These are phyloP conservation scores for Apostichopus parvimensis DNA, from an alignment of 35 echinoderm and acorn worm species.

Conservation along the genomic window DNA sequence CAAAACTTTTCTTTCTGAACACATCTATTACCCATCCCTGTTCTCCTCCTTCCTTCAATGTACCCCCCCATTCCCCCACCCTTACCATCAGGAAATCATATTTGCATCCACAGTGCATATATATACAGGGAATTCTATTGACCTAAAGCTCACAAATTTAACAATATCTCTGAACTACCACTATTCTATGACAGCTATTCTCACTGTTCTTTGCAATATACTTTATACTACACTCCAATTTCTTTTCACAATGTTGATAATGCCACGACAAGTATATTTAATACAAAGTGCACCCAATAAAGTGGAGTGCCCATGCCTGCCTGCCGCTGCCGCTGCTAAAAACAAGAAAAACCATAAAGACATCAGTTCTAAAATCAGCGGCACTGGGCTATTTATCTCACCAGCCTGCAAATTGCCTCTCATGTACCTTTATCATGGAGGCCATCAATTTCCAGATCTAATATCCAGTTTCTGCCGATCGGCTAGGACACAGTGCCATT, in stretches of 20 bases:
- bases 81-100: no score
- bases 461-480: constrained; percentile 11
- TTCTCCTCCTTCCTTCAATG: no score
- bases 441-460: constrained; percentile 16
- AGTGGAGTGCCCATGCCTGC: neutral
- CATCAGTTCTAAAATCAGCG: constrained; percentile 7
- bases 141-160: no score
- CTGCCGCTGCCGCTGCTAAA: neutral
- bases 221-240: neutral
- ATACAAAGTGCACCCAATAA: neutral
- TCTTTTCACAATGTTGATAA: neutral
- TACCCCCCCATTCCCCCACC: no score
- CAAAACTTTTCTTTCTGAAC: no score
- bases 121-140: no score
- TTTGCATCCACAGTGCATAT: no score
- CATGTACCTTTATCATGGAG: constrained; percentile 26
- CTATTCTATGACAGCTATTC: no score
- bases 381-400: constrained; percentile 26
- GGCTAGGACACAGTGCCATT: no score
- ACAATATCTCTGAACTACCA: no score
- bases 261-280: neutral
- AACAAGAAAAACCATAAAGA: constrained; percentile 37
- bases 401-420: constrained; percentile 38
- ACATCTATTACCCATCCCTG: no score
- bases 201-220: no score